Conservation (phyloP, 2,113 vertebrate species). For the Murina feae region DNA sequence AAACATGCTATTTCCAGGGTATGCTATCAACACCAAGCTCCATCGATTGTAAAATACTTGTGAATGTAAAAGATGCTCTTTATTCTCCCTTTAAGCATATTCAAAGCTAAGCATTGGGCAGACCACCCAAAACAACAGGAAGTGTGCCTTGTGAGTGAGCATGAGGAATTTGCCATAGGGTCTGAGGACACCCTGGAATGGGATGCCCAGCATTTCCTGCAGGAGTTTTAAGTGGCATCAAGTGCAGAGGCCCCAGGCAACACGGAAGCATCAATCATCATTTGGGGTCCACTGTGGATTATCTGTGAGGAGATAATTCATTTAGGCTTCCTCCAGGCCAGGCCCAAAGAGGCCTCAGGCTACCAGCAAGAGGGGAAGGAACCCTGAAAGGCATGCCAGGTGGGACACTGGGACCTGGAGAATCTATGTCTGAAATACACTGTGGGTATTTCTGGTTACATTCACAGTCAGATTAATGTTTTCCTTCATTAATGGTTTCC, state of each 20-base stretch:
- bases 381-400: not conserved
- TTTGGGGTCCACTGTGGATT: not conserved
- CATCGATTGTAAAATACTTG: not conserved
- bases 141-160: not conserved
- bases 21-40: not conserved
- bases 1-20: not conserved
- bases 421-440: not conserved
- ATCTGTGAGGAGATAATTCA: not conserved
- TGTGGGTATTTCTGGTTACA: not conserved
- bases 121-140: not conserved
- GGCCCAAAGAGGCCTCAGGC: not conserved
- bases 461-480: not conserved
- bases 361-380: not conserved
- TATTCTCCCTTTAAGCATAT: not conserved
- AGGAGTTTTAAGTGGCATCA: not conserved
- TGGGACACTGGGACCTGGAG: not conserved
- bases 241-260: not conserved
- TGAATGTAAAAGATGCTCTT: conserved; percentile 2
- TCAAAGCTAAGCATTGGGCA: not conserved
- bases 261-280: not conserved
- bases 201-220: not conserved
- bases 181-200: not conserved
- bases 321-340: not conserved
- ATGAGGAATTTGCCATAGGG: not conserved
- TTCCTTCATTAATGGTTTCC: not conserved